Evolutionary conservation across 2,888 invertebrate species (phyloP).

Genomic region (Harpalus rufipes): DNA sequence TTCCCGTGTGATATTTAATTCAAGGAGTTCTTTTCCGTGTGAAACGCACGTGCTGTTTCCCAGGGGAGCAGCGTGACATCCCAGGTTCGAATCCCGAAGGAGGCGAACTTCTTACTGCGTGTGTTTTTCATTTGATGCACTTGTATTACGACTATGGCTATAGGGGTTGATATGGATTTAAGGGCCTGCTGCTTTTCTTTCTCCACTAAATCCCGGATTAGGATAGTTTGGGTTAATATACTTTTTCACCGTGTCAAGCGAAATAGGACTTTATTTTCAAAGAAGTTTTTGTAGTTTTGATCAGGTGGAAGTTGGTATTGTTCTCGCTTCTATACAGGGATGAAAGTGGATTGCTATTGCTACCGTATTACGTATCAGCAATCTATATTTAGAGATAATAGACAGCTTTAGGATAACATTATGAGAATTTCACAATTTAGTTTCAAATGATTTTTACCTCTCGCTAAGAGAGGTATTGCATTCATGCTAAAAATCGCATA

Average conservation of each 20-base stretch:
- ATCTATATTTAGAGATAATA: background rate
- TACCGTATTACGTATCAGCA: background rate
- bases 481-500: too few species aligned
- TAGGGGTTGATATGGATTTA: constrained; percentile 45
- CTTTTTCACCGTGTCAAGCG: constrained; percentile 36
- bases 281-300: constrained; percentile 14
- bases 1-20: constrained; percentile 60
- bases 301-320: background rate
- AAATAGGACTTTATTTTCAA: constrained; percentile 29
- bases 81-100: constrained; percentile 43
- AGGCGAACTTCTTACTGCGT: background rate
- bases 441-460: too few species aligned
- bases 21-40: constrained; percentile 61
- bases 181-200: constrained; percentile 38
- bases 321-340: background rate
- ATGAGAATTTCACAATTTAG: too few species aligned
- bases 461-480: too few species aligned
- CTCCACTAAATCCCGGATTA: constrained; percentile 57
- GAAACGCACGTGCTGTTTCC: constrained; percentile 60
- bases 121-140: constrained; percentile 59
- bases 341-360: background rate
- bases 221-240: constrained; percentile 61
- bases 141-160: constrained; percentile 28
- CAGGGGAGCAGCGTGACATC: constrained; percentile 32
- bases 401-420: background rate